Evolutionary conservation across 37 sponge, comb jelly and placozoan genomes (phyloP).

Genomic region (Corticium candelabrum): DNA sequence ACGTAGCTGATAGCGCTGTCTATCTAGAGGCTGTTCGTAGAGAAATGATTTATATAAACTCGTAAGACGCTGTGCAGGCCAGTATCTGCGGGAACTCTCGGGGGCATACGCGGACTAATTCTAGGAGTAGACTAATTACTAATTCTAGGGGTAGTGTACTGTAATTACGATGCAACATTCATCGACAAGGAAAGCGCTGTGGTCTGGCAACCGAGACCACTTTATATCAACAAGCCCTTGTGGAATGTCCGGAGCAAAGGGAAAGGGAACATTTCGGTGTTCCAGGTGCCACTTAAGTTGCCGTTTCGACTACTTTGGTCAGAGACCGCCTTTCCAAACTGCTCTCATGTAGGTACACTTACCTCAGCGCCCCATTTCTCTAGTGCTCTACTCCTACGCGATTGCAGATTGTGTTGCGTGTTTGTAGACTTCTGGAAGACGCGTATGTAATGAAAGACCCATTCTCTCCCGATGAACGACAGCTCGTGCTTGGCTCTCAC

Average conservation of each 20-base stretch:
- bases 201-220: background rate
- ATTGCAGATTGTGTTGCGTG: too few relatives aligned
- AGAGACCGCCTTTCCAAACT: background rate
- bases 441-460: conserved; percentile 55
- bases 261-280: conserved; percentile 7
- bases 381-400: background rate
- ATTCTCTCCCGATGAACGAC: conserved; percentile 33
- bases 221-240: background rate
- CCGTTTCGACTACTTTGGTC: conserved; percentile 8
- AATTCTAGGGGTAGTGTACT: background rate
- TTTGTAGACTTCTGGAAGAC: conserved; percentile 48
- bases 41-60: background rate
- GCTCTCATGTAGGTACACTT: background rate
- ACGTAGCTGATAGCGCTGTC: background rate
- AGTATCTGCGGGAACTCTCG: too few relatives aligned
- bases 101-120: too few relatives aligned
- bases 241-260: too few relatives aligned
- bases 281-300: background rate
- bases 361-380: background rate
- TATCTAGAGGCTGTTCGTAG: too few relatives aligned
- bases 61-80: background rate
- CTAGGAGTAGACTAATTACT: too few relatives aligned
- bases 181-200: background rate
- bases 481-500: conserved; percentile 53
- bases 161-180: background rate